A percentile compares a stretch with the other conserved stretches of the same genome.
These are phyloP conservation scores for Ypsolopha sequella DNA, from an alignment of 2,888 invertebrate genomes.

Conservation along the genomic window DNA sequence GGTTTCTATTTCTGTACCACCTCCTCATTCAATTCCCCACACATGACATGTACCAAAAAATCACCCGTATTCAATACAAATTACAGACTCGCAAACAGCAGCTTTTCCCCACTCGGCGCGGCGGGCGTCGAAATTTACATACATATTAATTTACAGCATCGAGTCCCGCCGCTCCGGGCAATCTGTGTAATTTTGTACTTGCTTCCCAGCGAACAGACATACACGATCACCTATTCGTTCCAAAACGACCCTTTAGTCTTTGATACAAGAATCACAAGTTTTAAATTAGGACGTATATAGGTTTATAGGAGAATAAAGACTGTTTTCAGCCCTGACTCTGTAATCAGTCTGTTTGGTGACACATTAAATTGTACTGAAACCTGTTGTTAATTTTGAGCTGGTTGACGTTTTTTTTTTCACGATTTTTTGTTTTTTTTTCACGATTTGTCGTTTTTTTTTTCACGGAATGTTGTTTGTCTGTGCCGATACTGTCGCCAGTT, in stretches of 20 bases:
- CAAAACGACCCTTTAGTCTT: neutral
- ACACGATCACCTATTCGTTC: neutral
- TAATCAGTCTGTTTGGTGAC: conserved; percentile 16
- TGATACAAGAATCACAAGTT: neutral
- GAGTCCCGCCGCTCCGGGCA: conserved; percentile 36
- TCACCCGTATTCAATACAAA: no score
- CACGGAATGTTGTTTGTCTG: no score
- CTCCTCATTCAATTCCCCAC: no score
- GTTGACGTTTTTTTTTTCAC: neutral
- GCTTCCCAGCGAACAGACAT: neutral
- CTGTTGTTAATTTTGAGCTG: neutral
- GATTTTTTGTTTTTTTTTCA: no score
- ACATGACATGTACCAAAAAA: no score
- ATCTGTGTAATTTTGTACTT: conserved; percentile 58
- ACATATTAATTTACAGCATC: conserved; percentile 59
- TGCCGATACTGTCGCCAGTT: no score
- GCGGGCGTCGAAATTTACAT: conserved; percentile 55
- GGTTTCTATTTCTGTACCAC: no score
- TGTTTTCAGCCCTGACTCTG: conserved; percentile 7
- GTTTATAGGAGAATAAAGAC: conserved; percentile 4
- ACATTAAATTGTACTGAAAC: neutral
- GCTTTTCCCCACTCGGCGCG: conserved; percentile 23
- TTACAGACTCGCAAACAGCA: conserved; percentile 18
- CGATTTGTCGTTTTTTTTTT: no score
- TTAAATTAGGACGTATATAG: neutral